Conservation (phyloP, 2,888 invertebrate genomes). For the Heliothis peltigera region DNA sequence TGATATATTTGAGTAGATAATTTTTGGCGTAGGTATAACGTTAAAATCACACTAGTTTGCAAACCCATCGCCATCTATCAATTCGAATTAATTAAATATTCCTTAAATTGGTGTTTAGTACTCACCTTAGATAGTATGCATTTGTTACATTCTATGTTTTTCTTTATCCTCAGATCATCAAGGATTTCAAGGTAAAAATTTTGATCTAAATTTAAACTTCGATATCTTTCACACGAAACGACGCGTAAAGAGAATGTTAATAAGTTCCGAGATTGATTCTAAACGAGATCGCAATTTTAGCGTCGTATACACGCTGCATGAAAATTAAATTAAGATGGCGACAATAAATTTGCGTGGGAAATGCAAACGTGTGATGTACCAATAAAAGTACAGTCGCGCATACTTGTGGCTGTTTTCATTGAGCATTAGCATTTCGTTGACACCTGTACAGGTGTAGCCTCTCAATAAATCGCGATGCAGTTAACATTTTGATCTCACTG, state of each 20-base stretch:
- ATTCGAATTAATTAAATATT: constrained; percentile 20
- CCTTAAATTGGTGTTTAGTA: constrained; percentile 28
- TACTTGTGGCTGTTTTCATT: constrained; percentile 38
- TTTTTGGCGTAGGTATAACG: constrained; percentile 35
- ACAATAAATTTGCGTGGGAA: constrained; percentile 54
- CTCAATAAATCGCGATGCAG: constrained; percentile 30
- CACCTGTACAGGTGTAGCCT: constrained; percentile 26
- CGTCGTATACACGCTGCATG: constrained; percentile 41
- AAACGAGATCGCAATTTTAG: constrained; percentile 37
- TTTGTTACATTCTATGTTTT: constrained; percentile 55
- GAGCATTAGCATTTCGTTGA: constrained; percentile 44
- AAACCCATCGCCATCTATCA: constrained; percentile 50
- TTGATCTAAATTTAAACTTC: constrained; percentile 46
- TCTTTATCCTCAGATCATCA: constrained; percentile 57
- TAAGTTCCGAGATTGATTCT: constrained; percentile 44
- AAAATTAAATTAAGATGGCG: constrained; percentile 43
- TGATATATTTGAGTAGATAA: constrained; percentile 17
- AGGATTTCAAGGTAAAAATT: constrained; percentile 56
- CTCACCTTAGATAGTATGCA: constrained; percentile 23
- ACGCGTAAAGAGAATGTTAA: constrained; percentile 48
- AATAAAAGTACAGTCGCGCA: constrained; percentile 31
- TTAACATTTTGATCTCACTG: constrained; percentile 32
- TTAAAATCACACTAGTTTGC: constrained; percentile 53
- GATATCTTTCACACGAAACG: constrained; percentile 33
- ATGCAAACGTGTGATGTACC: constrained; percentile 51